phyloP scores from a whole-genome alignment of 35 echinoderm and acorn worm genomes.

The Amphiura filiformis region DNA sequence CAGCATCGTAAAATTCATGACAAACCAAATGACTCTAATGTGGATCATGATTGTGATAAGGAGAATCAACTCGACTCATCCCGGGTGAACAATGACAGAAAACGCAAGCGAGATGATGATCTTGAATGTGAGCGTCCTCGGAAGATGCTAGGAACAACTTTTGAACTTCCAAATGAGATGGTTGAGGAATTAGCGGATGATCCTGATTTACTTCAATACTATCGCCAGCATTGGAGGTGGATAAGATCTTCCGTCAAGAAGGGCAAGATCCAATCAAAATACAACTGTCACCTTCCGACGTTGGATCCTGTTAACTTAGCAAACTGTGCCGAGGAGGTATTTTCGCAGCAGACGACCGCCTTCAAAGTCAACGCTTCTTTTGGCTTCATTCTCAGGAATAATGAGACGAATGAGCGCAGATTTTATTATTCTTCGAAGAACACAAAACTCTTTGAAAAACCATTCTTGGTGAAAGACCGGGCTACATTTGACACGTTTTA shows the following conservation, averaged over 20 bases:
- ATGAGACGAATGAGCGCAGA: background rate
- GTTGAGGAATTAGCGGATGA: background rate
- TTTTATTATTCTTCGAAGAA: background rate
- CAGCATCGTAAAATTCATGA: background rate
- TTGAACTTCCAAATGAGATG: background rate
- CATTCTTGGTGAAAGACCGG: background rate
- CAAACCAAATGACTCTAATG: background rate
- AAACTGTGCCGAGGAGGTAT: background rate
- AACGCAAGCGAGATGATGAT: background rate
- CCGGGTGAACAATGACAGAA: background rate
- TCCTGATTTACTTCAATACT: background rate
- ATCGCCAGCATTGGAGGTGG: background rate
- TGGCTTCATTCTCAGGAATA: background rate
- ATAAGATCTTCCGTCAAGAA: background rate
- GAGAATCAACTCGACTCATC: background rate
- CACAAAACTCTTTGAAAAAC: conserved; percentile 1
- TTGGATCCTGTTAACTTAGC: background rate
- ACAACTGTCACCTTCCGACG: background rate
- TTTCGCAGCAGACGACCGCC: background rate
- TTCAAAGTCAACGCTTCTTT: conserved; percentile 12
- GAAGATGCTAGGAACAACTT: background rate
- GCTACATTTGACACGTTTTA: background rate
- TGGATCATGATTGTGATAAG: background rate
- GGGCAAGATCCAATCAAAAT: background rate
- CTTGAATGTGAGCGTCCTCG: background rate